These are phyloP conservation scores for Zeus faber DNA, from an alignment of 2,113 vertebrate genomes.

Conservation along the genomic window DNA sequence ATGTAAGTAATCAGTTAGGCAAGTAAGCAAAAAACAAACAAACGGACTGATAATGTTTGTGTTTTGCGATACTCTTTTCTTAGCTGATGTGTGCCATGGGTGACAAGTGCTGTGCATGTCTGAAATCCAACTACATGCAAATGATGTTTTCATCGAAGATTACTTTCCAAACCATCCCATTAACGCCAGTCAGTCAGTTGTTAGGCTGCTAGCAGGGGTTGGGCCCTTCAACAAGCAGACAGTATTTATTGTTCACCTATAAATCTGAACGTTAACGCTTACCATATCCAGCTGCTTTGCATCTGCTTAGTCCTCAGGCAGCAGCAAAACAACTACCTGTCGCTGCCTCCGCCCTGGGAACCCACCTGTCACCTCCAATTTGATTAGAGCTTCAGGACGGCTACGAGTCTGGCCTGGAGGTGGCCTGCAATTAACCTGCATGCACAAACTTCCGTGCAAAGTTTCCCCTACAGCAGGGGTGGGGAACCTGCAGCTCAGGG, in stretches of 20 bases:
- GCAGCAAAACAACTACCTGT: conserved; percentile 19
- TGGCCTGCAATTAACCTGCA: conserved; percentile 23
- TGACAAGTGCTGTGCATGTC: conserved; percentile 47
- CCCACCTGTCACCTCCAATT: conserved; percentile 36
- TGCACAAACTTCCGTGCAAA: conserved; percentile 33
- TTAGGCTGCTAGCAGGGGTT: background rate
- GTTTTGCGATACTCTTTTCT: too few species aligned
- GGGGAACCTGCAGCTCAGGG: too few species aligned
- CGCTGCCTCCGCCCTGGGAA: conserved; percentile 29
- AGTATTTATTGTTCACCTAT: background rate
- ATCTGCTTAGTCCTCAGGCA: conserved; percentile 23
- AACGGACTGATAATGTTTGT: conserved; percentile 73
- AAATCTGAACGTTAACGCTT: conserved; percentile 8
- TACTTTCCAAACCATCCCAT: too few species aligned
- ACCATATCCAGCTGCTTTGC: conserved; percentile 7
- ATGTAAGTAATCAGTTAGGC: conserved; percentile 72
- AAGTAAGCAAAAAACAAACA: conserved; percentile 71
- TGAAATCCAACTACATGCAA: background rate
- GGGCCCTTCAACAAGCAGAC: background rate
- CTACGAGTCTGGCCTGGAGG: conserved; percentile 28
- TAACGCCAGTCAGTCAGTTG: too few species aligned
- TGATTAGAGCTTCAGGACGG: conserved; percentile 1
- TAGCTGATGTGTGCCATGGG: too few species aligned
- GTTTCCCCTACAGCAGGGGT: too few species aligned
- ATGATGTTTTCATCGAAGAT: too few species aligned